Base-by-base conservation (phyloP, 2,888 invertebrate species). In the Rhorus exstirpatorius region DNA sequence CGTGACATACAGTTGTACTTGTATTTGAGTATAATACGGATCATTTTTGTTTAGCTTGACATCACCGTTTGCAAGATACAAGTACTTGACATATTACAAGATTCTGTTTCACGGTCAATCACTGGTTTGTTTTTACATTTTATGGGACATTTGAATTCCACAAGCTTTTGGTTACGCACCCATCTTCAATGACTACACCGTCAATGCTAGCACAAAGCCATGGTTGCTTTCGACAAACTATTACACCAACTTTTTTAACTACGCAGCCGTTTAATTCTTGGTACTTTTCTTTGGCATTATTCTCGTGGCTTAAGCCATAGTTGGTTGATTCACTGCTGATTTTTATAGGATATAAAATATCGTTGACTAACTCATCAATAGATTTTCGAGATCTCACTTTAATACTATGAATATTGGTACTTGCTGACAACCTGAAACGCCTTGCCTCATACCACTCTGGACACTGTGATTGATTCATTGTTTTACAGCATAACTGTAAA, bases 151-250 rank as follows among this genome's bases (percentile, higher is more conserved):
- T 82, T 82, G 53, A 82, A 74, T 67, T 82, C 82, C 10, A 82
- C 55, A 1, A 71, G 19, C 31, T 31, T 21, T 71, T 71, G 8
- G n/a, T 41, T 10, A 60, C 51, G n/a, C 68, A 53, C 26, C 55
- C 65, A 67, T 79, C 75, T 38, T 82, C 74, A 35, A 82, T 38
- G 21, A 82, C 79, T 12, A 67, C 82, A 19, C 82, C 79, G 74
- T 82, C 74, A 41, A 79, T 12, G 21, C 84, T 85, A 3, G 75
- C 75, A 51, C 84, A 84, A 2, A 84, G 67, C 84, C 83, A 83
- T 3, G 83, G 83, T 38, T 83, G 76, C 14, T 24, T 68, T 24
- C 72, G 14, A 46, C 70, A 60, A 0, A 84, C 75, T 8, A 83
- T 8, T 1, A 83, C 44, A 10, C 79, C 81, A 14, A 84, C 74